phyloP scores from a whole-genome alignment of 2,797 vertebrate species.

The Lepidocolaptes lacrymiger region DNA sequence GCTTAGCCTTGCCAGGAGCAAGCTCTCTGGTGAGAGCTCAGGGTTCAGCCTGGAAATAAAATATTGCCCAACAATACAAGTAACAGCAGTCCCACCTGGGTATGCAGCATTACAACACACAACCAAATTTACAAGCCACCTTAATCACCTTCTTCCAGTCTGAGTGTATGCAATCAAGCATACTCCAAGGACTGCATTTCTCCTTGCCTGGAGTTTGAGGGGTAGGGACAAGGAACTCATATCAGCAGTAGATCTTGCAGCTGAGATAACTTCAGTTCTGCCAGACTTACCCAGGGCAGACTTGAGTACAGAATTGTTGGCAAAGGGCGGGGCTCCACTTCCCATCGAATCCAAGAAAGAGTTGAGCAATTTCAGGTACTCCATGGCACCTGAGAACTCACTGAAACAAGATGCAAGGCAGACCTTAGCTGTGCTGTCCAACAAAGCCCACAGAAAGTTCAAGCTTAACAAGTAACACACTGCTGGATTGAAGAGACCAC shows the following conservation, averaged over 20 bases:
- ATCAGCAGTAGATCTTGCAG: neutral
- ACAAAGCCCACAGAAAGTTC: neutral
- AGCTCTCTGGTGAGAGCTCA: neutral
- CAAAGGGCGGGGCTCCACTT: slow-evolving; percentile 77
- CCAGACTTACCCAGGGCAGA: slow-evolving; percentile 75
- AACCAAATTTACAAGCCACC: neutral
- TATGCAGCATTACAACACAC: neutral
- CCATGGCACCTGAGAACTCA: slow-evolving; percentile 89
- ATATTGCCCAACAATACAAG: neutral
- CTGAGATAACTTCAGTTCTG: neutral
- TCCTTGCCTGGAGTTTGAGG: neutral
- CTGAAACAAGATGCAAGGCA: slow-evolving; percentile 73
- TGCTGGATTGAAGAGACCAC: neutral
- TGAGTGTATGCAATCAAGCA: neutral
- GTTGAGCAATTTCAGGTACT: slow-evolving; percentile 92
- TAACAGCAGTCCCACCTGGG: neutral
- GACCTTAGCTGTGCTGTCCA: neutral
- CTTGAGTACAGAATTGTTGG: slow-evolving; percentile 73
- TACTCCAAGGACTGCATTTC: neutral
- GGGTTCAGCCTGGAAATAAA: neutral
- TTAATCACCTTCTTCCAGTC: neutral
- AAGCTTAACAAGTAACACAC: neutral
- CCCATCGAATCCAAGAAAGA: slow-evolving; percentile 90
- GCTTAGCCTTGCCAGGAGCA: neutral
- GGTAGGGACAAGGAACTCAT: neutral